Evolutionary conservation across 2,888 invertebrate genomes (phyloP).

Genomic region (Pedicia rivosa): DNA sequence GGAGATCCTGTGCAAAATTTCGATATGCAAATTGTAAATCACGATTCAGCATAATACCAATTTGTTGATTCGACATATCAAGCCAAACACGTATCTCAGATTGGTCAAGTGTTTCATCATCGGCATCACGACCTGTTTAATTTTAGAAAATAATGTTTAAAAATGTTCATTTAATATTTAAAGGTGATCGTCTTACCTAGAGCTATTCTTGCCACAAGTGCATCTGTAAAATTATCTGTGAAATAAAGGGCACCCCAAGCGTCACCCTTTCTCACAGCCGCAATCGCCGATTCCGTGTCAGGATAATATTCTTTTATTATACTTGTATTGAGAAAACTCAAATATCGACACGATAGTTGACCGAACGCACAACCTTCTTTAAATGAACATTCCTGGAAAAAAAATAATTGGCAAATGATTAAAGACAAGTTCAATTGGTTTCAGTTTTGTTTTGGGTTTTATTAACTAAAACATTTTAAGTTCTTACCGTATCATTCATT

Average conservation of each 20-base stretch:
- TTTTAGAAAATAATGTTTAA: not conserved
- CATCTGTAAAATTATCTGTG: constrained; percentile 78
- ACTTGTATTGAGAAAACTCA: constrained; percentile 57
- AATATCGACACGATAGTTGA: constrained; percentile 63
- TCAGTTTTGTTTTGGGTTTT: not conserved
- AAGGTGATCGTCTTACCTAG: constrained; percentile 34
- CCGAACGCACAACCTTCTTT: constrained; percentile 48
- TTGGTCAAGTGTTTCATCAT: constrained; percentile 72
- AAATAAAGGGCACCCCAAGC: constrained; percentile 85
- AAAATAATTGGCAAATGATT: not conserved
- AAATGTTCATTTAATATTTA: not conserved
- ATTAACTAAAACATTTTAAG: not conserved
- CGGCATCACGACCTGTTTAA: constrained; percentile 49
- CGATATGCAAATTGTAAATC: constrained; percentile 76
- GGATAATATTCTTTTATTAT: constrained; percentile 54
- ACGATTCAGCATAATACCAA: constrained; percentile 74
- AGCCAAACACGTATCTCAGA: constrained; percentile 81
- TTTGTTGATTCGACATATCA: constrained; percentile 93
- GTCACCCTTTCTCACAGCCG: constrained; percentile 57
- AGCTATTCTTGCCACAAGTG: constrained; percentile 64
- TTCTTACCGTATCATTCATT: constrained; percentile 31
- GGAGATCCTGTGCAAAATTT: constrained; percentile 60
- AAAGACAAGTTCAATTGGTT: not conserved
- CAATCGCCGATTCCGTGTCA: constrained; percentile 45
- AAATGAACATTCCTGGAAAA: constrained; percentile 23